Conservation (phyloP, 2,797 vertebrate genomes). For the Emys orbicularis region DNA sequence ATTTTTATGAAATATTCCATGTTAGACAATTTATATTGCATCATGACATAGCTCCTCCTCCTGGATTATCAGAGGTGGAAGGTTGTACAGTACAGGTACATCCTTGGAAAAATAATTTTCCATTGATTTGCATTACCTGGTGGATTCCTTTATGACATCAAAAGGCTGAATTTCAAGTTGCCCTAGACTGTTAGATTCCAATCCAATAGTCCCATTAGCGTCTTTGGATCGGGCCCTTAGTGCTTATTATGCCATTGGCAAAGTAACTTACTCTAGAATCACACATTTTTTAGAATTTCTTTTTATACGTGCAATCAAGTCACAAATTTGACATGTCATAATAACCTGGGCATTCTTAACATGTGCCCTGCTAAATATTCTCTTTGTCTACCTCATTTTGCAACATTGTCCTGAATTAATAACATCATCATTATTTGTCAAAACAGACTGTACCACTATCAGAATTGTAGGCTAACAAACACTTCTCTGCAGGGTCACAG, state of each 20-base stretch:
- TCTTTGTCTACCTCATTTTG: background rate
- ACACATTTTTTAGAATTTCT: background rate
- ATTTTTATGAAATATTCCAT: background rate
- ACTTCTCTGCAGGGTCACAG: background rate
- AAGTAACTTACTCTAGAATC: background rate
- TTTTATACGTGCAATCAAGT: background rate
- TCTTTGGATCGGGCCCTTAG: background rate
- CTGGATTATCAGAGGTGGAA: background rate
- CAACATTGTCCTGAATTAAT: background rate
- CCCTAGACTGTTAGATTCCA: background rate
- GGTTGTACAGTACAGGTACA: background rate
- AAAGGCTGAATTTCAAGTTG: background rate
- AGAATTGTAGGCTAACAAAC: background rate
- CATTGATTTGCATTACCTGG: background rate
- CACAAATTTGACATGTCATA: background rate
- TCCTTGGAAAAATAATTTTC: background rate
- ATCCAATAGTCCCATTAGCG: rapidly evolving
- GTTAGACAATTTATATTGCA: background rate
- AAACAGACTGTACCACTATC: background rate
- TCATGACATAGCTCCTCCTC: background rate
- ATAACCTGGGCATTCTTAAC: background rate
- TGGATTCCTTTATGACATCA: background rate
- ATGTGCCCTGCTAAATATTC: background rate
- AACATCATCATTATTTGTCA: background rate
- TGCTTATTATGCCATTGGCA: background rate